These are phyloP conservation scores for Maconellicoccus hirsutus DNA, from an alignment of 1,140 invertebrate species.

Conservation along the genomic window DNA sequence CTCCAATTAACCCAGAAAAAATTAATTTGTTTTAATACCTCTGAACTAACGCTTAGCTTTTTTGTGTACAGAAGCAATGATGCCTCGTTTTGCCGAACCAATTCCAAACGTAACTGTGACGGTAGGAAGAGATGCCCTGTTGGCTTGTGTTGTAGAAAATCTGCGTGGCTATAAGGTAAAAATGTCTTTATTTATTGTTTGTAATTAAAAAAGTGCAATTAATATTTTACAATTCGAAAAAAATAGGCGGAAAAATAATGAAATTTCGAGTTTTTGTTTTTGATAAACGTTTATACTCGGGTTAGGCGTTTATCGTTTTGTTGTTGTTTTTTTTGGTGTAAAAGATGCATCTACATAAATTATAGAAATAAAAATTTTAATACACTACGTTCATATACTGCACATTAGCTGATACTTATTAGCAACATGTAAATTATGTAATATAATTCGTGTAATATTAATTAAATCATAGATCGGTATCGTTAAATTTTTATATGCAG, in stretches of 20 bases:
- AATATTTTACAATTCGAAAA: background rate
- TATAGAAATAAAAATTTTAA: too few relatives aligned
- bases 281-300: too few relatives aligned
- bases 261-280: too few relatives aligned
- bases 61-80: constrained; percentile 29
- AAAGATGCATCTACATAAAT: too few relatives aligned
- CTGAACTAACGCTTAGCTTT: background rate
- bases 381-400: too few relatives aligned
- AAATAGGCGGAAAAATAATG: too few relatives aligned
- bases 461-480: constrained; percentile 3
- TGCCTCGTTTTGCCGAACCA: constrained; percentile 45
- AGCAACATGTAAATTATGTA: too few relatives aligned
- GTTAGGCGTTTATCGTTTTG: too few relatives aligned
- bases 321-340: too few relatives aligned
- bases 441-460: background rate
- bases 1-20: too few relatives aligned
- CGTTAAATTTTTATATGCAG: constrained; percentile 15
- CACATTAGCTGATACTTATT: too few relatives aligned
- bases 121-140: constrained; percentile 76
- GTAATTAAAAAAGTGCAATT: background rate
- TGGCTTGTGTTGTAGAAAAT: constrained; percentile 90
- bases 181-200: background rate
- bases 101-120: constrained; percentile 88
- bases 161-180: constrained; percentile 76
- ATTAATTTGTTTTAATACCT: too few relatives aligned